Evolutionary conservation across 2,888 invertebrate species (phyloP), one percentile per base, ranked within the genome.

Genomic region (Acanthosepion pharaonis): DNA sequence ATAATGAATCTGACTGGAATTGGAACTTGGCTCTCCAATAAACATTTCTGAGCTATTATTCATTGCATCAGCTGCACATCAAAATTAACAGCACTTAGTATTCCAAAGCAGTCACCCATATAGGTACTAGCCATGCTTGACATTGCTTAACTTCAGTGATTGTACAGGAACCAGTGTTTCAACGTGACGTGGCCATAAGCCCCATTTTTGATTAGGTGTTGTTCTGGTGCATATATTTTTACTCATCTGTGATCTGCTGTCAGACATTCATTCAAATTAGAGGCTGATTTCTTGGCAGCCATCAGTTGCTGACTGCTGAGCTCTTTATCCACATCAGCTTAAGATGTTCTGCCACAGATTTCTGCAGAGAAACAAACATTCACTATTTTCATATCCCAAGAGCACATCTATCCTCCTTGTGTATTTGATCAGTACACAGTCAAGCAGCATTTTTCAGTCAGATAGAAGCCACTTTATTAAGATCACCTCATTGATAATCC

Each of bases 251-350:
- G n/a, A 78, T 78, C n/a, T 8, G 11, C n/a, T 78, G 78, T n/a
- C 78, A 15, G n/a, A n/a, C n/a, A 78, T 33, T 78, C 78, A 78
- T 78, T 78, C n/a, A 78, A 78, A 78, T 78, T 78, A n/a, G 15
- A 15, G n/a, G n/a, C 78, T 33, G 4, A 11, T 33, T 78, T n/a
- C 15, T 78, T 78, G 78, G 78, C 78, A 78, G n/a, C 5, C 78
- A n/a, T 33, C n/a, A 78, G 9, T 78, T n/a, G 78, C 78, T 78
- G 78, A 11, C 78, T n/a, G n/a, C 78, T 15, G n/a, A 78, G 78
- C 78, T n/a, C n/a, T 78, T 78, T 33, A 78, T 78, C n/a, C n/a
- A 78, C 78, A 78, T 78, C 78, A 78, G 78, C n/a, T 78, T 78
- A 78, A 33, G 78, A n/a, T 15, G 78, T 18, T 78, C n/a, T 11